A percentile compares a stretch with the other conserved stretches of the same genome.
These are phyloP conservation scores for Strigamia transsilvanica DNA, from an alignment of 2,888 invertebrate genomes.

Conservation along the genomic window DNA sequence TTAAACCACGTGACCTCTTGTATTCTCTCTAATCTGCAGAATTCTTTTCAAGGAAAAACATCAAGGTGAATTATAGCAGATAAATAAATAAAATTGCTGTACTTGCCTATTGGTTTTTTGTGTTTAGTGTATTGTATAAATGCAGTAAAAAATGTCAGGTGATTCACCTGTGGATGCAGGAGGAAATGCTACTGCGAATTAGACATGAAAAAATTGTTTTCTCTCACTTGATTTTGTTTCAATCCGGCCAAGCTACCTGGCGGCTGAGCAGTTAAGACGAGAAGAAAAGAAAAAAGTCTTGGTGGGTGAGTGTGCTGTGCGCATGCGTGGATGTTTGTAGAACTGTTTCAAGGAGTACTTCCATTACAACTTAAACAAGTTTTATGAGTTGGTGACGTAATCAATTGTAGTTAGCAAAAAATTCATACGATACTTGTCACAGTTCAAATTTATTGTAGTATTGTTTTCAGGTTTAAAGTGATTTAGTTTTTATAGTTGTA, in stretches of 20 bases:
- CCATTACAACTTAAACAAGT: neutral
- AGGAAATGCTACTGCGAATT: neutral
- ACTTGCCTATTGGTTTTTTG: neutral
- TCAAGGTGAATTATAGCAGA: neutral
- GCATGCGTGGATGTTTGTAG: neutral
- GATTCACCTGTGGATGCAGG: neutral
- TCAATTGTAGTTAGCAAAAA: neutral
- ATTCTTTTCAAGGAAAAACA: constrained; percentile 5
- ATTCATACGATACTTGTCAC: neutral
- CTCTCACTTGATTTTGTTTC: constrained; percentile 13
- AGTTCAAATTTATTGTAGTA: neutral
- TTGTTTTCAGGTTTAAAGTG: neutral
- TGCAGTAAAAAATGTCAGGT: neutral
- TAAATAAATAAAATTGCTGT: neutral
- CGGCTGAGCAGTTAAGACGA: neutral
- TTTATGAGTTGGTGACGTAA: neutral
- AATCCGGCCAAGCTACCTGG: neutral
- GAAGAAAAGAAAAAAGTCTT: neutral
- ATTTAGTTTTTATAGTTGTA: too few species aligned
- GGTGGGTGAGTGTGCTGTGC: neutral
- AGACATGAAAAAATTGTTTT: neutral
- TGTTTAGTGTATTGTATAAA: neutral
- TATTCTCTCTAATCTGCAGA: neutral
- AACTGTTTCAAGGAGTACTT: constrained; percentile 20
- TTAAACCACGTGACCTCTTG: neutral